A percentile compares a stretch with the other conserved stretches of the same genome.
Evolutionary conservation across 2,888 invertebrate species (phyloP).

Genomic region (Aquatica leii): DNA sequence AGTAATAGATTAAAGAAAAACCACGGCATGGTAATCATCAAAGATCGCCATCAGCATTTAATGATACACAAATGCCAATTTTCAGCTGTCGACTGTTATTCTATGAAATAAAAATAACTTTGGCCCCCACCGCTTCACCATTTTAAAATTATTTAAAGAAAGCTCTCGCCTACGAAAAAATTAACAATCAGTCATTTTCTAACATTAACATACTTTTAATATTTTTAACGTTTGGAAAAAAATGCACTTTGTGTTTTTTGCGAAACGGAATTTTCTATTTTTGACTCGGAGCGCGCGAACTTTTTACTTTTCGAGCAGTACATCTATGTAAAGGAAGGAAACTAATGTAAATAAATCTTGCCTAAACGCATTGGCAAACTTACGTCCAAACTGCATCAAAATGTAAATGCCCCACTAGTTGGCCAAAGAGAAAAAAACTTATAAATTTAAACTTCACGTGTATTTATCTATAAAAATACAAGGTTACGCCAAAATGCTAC

Average conservation of each 20-base stretch:
- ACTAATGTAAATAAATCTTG: neutral
- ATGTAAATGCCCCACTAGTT: too few relatives aligned
- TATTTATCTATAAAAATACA: slow-evolving; percentile 41
- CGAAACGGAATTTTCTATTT: too few relatives aligned
- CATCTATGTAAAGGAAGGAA: neutral
- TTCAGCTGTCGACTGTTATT: slow-evolving; percentile 34
- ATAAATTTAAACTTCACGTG: slow-evolving; percentile 26
- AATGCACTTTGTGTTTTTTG: neutral
- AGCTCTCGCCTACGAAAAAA: slow-evolving; percentile 18
- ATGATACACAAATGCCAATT: slow-evolving; percentile 36
- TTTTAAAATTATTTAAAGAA: slow-evolving; percentile 33
- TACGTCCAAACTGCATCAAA: too few relatives aligned
- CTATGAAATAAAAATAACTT: slow-evolving; percentile 28
- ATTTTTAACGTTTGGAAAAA: slow-evolving; percentile 15
- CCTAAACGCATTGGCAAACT: too few relatives aligned
- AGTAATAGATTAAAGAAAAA: slow-evolving; percentile 17
- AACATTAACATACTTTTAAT: slow-evolving; percentile 18
- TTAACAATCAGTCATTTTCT: slow-evolving; percentile 27
- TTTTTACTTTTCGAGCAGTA: neutral
- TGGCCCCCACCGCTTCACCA: slow-evolving; percentile 15
- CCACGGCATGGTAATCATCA: slow-evolving; percentile 25
- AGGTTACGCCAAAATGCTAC: slow-evolving; percentile 34
- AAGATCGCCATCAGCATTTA: slow-evolving; percentile 23
- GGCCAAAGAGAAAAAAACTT: neutral
- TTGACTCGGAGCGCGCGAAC: too few relatives aligned